Evolutionary conservation across 2,113 vertebrate genomes (phyloP), one percentile per base, ranked within the genome.

Genomic region (Cyprinodon brontotheroides): DNA sequence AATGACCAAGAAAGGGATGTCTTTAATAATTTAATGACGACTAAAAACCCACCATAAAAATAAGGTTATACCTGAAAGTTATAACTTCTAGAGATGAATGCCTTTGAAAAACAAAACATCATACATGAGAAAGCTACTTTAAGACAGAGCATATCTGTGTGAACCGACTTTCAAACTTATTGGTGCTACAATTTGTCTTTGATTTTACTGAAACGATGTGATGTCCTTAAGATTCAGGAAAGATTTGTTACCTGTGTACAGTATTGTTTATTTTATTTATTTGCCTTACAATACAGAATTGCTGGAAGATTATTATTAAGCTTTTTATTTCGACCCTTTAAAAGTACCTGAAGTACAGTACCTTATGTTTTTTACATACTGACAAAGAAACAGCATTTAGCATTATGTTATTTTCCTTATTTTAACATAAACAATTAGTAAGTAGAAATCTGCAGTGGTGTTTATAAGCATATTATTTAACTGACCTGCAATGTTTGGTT

Each of bases 231-330:
- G 70, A 81, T 85, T 89, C 78, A 81, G 80, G 75, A 89, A 82
- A 70, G 61, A 86, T 74, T 78, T 87, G 87, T 85, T 78, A 79
- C 79, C 74, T 70, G 39, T 92, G 89, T 91, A 92, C 82, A 85
- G 75, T 90, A 83, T 87, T 93, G 84, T 85, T 82, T 89, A 69
- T 89, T 87, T 91, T 93, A 94, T 94, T 94, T 93, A 94, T 93
- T 94, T 85, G 81, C 91, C 87, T 89, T 91, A 78, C 45, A 74
- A 90, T 89, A 82, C 86, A 89, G 83, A 82, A 3, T 82, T 89
- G 87, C 83, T 85, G 88, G 72, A 87, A 89, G 71, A 86, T 88
- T 90, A 89, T 88, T 89, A 57, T 73, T 72, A 82, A 87, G 89
- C 89, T 85, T 64, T 86, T 84, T 85, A 81, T 85, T 78, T 83